phyloP scores from a whole-genome alignment of 2,888 invertebrate genomes.

The Meganola albula region DNA sequence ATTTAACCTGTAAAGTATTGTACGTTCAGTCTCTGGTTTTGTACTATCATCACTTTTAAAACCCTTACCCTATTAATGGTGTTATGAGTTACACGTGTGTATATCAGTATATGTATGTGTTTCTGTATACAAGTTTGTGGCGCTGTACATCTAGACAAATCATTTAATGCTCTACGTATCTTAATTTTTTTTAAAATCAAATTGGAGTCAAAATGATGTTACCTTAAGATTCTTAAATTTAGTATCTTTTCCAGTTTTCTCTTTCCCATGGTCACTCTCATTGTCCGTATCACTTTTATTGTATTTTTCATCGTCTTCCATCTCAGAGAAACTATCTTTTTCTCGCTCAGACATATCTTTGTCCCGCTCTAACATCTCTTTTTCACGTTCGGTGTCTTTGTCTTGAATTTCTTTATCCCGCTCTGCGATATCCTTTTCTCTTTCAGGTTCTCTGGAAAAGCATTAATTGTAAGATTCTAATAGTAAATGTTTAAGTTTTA shows the following conservation, averaged over 20 bases:
- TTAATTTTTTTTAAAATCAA: too few relatives aligned
- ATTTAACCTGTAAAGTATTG: slow-evolving; percentile 58
- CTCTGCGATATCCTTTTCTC: slow-evolving; percentile 29
- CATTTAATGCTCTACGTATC: too few relatives aligned
- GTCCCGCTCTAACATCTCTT: slow-evolving; percentile 34
- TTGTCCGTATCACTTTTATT: slow-evolving; percentile 69
- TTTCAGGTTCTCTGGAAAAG: not conserved
- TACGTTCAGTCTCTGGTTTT: too few relatives aligned
- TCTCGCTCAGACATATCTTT: slow-evolving; percentile 53
- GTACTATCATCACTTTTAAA: too few relatives aligned
- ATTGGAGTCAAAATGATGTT: too few relatives aligned
- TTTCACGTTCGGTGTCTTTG: slow-evolving; percentile 30
- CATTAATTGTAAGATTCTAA: too few relatives aligned
- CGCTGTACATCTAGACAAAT: too few relatives aligned
- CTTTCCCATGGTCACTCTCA: slow-evolving; percentile 61
- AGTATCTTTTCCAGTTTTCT: slow-evolving; percentile 43
- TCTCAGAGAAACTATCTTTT: slow-evolving; percentile 69
- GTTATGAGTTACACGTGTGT: too few relatives aligned
- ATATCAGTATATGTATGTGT: too few relatives aligned
- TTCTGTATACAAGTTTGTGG: too few relatives aligned
- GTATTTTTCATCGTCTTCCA: slow-evolving; percentile 72
- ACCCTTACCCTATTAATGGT: too few relatives aligned
- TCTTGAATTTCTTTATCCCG: slow-evolving; percentile 37
- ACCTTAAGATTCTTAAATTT: slow-evolving; percentile 69
- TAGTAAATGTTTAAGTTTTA: too few relatives aligned